Evolutionary conservation across 1,140 invertebrate species (phyloP).

Genomic region (Drosophila cardini): DNA sequence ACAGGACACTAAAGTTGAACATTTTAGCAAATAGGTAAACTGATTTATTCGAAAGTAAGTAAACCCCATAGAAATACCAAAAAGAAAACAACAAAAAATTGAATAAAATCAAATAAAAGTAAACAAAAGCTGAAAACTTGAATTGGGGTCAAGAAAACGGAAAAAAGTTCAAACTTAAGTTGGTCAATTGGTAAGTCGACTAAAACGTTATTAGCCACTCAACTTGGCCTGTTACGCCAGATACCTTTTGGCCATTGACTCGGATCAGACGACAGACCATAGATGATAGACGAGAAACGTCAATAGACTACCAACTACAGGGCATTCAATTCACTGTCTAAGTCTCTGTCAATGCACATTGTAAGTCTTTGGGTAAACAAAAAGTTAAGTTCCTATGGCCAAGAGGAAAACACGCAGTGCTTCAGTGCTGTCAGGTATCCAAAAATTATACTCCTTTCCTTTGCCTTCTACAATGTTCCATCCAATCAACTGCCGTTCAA

Average conservation of each 20-base stretch:
- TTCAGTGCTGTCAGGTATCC: not conserved
- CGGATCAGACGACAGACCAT: conserved; percentile 4
- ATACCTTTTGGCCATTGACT: conserved; percentile 12
- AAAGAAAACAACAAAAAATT: not conserved
- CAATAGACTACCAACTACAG: conserved; percentile 12
- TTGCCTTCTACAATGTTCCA: not conserved
- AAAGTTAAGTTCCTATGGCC: not conserved
- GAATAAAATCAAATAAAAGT: no score
- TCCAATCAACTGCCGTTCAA: conserved; percentile 26
- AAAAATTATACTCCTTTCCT: conserved; percentile 16
- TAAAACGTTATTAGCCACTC: conserved; percentile 43
- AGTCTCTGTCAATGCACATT: conserved; percentile 4
- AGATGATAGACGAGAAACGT: no score
- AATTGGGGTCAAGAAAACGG: conserved; percentile 22
- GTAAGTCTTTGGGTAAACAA: conserved; percentile 10
- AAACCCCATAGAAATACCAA: conserved; percentile 13
- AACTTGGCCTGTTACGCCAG: conserved; percentile 34
- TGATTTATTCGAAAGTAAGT: conserved; percentile 36
- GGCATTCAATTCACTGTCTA: conserved; percentile 6
- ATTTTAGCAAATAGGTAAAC: conserved; percentile 39
- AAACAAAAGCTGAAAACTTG: conserved; percentile 8
- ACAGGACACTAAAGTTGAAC: conserved; percentile 31
- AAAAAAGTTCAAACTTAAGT: conserved; percentile 29
- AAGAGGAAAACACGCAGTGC: not conserved
- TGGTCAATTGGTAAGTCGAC: conserved; percentile 38